phyloP scores from a whole-genome alignment of 1,140 invertebrate species.

The Tetragnatha versicolor region DNA sequence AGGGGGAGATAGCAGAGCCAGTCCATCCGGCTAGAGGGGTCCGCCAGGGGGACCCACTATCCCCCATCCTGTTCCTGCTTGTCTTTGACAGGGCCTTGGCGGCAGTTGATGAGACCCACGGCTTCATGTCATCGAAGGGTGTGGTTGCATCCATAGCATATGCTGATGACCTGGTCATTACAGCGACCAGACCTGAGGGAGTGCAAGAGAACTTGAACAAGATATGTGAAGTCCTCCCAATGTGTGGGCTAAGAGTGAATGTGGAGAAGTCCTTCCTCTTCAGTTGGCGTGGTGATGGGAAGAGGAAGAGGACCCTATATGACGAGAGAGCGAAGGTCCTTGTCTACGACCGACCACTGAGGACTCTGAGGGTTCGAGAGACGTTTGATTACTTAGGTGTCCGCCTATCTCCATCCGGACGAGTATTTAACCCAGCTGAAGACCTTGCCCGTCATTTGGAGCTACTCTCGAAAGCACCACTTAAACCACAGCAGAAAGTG shows the following conservation, averaged over 20 bases:
- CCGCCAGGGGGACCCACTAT: neutral
- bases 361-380: neutral
- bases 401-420: neutral
- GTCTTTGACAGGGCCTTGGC: neutral
- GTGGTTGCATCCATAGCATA: neutral
- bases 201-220: neutral
- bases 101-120: neutral
- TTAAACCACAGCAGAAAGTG: constrained; percentile 2
- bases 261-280: neutral
- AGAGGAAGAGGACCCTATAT: neutral
- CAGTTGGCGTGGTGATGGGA: neutral
- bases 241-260: neutral
- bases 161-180: neutral
- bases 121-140: neutral
- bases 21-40: neutral
- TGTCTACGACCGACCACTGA: neutral
- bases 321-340: neutral
- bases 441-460: neutral
- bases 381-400: neutral
- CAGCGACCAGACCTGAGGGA: neutral
- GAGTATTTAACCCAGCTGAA: neutral
- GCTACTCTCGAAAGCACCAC: neutral
- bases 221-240: neutral
- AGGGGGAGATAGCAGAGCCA: neutral
- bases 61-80: neutral